Conservation (phyloP, 2,888 invertebrate genomes). For the Baronia brevicornis region DNA sequence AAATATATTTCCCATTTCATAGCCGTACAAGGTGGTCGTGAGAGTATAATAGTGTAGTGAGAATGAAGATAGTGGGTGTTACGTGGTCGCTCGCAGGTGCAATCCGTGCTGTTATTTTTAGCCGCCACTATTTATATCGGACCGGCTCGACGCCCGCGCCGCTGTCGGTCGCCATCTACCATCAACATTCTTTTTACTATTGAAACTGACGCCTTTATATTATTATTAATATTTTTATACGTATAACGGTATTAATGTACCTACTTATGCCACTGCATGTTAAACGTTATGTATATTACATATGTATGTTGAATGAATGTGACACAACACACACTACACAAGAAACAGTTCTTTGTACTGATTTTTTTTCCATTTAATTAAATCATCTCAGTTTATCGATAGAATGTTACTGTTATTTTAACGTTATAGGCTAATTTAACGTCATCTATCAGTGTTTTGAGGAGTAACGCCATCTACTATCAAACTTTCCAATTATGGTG, state of each 20-base stretch:
- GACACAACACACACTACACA: too few species aligned
- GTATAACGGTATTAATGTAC: constrained; percentile 15
- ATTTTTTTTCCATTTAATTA: too few species aligned
- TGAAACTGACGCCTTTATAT: constrained; percentile 20
- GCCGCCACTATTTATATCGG: constrained; percentile 61
- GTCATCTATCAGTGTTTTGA: too few species aligned
- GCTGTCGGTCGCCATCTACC: constrained; percentile 48
- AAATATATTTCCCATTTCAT: constrained; percentile 2
- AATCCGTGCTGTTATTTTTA: constrained; percentile 66
- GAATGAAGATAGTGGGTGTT: constrained; percentile 23
- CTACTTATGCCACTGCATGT: constrained; percentile 4
- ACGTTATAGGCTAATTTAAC: too few species aligned
- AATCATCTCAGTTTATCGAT: too few species aligned
- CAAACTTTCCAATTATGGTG: too few species aligned
- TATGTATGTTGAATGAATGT: too few species aligned
- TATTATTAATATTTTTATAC: constrained; percentile 16
- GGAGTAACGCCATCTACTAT: too few species aligned
- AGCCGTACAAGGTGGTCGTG: constrained; percentile 4
- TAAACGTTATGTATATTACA: too few species aligned
- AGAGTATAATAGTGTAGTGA: constrained; percentile 2
- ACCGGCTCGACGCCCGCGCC: constrained; percentile 52
- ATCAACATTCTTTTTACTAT: constrained; percentile 22
- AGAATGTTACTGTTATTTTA: too few species aligned
- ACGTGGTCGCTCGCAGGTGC: constrained; percentile 44
- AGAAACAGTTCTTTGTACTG: too few species aligned